Evolutionary conservation across 2,888 invertebrate genomes (phyloP).

Genomic region (Oligia fasciuncula): DNA sequence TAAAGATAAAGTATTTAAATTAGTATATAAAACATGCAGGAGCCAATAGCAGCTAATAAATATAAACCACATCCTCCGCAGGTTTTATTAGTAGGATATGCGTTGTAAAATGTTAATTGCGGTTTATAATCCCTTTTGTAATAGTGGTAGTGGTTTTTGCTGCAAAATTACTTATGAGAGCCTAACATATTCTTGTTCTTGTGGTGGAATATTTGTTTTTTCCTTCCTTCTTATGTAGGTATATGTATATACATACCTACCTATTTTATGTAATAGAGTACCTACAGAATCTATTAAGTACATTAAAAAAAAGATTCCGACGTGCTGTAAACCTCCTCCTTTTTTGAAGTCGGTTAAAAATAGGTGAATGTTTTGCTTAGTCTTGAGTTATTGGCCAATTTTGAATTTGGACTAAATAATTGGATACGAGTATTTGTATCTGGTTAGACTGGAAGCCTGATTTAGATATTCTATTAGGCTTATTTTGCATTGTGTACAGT

Average conservation of each 20-base stretch:
- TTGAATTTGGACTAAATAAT: neutral
- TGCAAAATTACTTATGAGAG: conserved; percentile 13
- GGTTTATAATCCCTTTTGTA: conserved; percentile 39
- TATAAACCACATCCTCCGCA: conserved; percentile 41
- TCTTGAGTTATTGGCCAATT: neutral
- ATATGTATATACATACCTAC: neutral
- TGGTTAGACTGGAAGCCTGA: neutral
- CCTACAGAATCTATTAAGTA: neutral
- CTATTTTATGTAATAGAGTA: neutral
- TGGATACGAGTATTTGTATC: neutral
- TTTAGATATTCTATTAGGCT: neutral
- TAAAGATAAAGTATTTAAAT: conserved; percentile 29
- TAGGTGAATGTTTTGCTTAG: neutral
- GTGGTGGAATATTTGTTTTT: conserved; percentile 2
- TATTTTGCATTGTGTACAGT: neutral
- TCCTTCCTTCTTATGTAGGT: neutral
- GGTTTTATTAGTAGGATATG: conserved; percentile 36
- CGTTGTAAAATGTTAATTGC: conserved; percentile 52
- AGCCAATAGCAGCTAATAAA: conserved; percentile 28
- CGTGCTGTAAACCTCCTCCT: too few species aligned
- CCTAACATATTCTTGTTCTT: conserved; percentile 31
- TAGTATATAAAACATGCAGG: conserved; percentile 10
- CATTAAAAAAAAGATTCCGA: too few species aligned
- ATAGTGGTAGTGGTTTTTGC: conserved; percentile 29
- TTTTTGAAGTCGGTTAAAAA: too few species aligned